phyloP scores from a whole-genome alignment of 2,113 vertebrate genomes.

The Pica pica region DNA sequence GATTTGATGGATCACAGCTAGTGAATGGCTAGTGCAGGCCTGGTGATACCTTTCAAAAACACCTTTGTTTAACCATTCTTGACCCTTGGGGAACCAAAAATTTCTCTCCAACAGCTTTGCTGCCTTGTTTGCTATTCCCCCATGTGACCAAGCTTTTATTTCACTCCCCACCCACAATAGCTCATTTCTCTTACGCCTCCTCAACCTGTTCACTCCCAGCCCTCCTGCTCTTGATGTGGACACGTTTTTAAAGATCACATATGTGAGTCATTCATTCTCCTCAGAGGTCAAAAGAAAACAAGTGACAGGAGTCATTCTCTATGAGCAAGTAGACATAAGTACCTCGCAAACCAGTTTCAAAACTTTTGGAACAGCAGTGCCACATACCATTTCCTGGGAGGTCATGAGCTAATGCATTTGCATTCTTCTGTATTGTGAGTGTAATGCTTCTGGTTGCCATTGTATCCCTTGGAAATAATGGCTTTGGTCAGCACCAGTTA shows the following conservation, averaged over 20 bases:
- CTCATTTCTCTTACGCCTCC: neutral
- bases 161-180: neutral
- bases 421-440: conserved; percentile 37
- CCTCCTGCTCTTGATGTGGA: neutral
- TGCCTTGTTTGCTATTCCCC: neutral
- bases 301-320: conserved; percentile 30
- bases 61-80: neutral
- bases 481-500: conserved; percentile 63
- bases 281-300: conserved; percentile 57
- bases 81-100: neutral
- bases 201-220: neutral
- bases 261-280: conserved; percentile 15
- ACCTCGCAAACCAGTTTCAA: conserved; percentile 34
- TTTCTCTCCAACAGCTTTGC: neutral
- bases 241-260: neutral
- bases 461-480: conserved; percentile 69
- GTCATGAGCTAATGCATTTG: conserved; percentile 70
- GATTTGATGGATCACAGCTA: neutral
- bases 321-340: conserved; percentile 45
- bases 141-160: neutral
- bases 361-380: conserved; percentile 56
- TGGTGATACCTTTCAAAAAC: neutral
- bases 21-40: neutral
- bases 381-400: conserved; percentile 56
- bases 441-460: conserved; percentile 65